Conservation (phyloP, 2,888 invertebrate species). For the Odontothrips loti region DNA sequence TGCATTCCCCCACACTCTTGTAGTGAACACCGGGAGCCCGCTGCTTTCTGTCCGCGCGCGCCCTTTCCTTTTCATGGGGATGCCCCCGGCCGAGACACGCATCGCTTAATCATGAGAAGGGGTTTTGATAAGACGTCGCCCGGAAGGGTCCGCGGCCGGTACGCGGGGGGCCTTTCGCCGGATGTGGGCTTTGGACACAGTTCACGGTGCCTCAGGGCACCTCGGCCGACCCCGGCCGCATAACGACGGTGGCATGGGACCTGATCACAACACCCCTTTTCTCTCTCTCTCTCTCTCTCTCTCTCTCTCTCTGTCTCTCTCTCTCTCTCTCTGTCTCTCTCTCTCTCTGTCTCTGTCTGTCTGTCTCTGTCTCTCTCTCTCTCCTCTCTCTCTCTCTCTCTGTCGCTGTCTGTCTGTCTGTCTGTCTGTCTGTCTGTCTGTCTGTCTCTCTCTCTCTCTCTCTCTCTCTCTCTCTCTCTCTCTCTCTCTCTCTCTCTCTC, state of each 20-base stretch:
- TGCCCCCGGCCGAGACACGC: no score
- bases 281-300: no score
- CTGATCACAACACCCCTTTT: no score
- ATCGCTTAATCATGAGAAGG: no score
- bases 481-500: slow-evolving; percentile 1
- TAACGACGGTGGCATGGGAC: no score
- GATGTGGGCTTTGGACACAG: not conserved
- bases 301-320: not conserved
- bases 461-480: not conserved
- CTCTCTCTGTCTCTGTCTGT: not conserved
- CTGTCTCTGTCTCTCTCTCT: not conserved
- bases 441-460: not conserved
- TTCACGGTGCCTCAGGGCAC: not conserved
- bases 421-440: not conserved
- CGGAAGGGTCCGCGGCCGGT: not conserved
- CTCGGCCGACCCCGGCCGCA: no score
- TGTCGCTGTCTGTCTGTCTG: not conserved
- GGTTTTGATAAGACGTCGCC: not conserved
- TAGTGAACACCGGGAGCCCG: no score
- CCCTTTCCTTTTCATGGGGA: no score
- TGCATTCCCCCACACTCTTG: no score
- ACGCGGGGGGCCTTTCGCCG: not conserved
- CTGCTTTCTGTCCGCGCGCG: no score
- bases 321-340: not conserved
- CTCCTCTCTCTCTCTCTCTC: not conserved